Conservation (phyloP, 1,140 invertebrate genomes). For the Brachionus rubens region DNA sequence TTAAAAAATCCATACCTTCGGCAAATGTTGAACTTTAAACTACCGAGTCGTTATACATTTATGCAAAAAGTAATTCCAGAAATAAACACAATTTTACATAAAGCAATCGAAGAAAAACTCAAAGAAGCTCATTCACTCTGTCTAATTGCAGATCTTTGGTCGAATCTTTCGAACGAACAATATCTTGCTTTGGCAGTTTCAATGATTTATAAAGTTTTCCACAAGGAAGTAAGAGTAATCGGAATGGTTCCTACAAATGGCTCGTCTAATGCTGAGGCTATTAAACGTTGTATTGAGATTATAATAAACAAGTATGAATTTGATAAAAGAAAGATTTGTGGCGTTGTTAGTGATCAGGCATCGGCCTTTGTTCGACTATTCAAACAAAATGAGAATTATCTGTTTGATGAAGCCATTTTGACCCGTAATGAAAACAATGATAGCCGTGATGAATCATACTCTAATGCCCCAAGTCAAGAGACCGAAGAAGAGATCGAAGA, state of each 20-base stretch:
- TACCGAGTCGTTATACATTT: background rate
- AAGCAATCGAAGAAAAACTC: background rate
- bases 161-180: background rate
- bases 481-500: too few relatives aligned
- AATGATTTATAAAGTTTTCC: slow-evolving; percentile 11
- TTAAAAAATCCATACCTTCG: background rate
- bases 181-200: slow-evolving; percentile 5
- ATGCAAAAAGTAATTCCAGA: background rate
- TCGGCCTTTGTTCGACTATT: background rate
- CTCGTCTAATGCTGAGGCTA: slow-evolving; percentile 7
- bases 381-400: slow-evolving; percentile 1
- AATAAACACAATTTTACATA: background rate
- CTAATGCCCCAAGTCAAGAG: background rate
- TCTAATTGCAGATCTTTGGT: slow-evolving; percentile 25
- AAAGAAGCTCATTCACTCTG: slow-evolving; percentile 18
- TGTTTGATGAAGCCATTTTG: background rate
- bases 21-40: background rate
- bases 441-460: background rate
- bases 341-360: background rate
- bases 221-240: background rate
- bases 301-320: background rate
- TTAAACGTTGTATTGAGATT: background rate
- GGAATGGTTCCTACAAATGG: background rate
- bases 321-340: background rate
- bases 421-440: too few relatives aligned